phyloP scores from a whole-genome alignment of 2,888 invertebrate genomes.

The Catocala fraxini region DNA sequence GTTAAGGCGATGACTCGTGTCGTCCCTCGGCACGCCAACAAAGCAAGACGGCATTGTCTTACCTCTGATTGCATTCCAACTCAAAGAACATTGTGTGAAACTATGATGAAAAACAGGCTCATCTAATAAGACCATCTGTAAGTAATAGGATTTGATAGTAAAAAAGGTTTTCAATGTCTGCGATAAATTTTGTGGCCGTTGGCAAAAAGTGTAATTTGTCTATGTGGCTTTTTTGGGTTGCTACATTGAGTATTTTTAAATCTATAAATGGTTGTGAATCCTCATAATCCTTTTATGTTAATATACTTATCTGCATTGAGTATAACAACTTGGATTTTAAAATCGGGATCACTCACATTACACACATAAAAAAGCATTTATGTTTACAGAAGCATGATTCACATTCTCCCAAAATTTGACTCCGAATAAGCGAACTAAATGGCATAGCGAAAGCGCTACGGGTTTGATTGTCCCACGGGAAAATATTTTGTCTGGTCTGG shows the following conservation, averaged over 20 bases:
- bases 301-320: background rate
- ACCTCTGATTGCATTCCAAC: slow-evolving; percentile 32
- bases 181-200: slow-evolving; percentile 15
- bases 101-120: slow-evolving; percentile 12
- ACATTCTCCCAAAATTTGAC: too few species aligned
- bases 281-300: slow-evolving; percentile 8
- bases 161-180: slow-evolving; percentile 14
- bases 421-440: too few species aligned
- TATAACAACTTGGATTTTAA: background rate
- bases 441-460: too few species aligned
- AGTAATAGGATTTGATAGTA: slow-evolving; percentile 15
- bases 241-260: slow-evolving; percentile 5
- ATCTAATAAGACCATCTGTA: slow-evolving; percentile 14
- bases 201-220: slow-evolving; percentile 14
- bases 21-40: slow-evolving; percentile 15
- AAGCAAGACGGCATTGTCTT: slow-evolving; percentile 26
- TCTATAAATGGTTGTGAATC: slow-evolving; percentile 4
- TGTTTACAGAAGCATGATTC: too few species aligned
- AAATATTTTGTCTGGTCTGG: background rate
- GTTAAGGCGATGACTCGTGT: slow-evolving; percentile 19
- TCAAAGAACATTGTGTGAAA: slow-evolving; percentile 9
- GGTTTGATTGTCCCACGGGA: background rate
- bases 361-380: too few species aligned
- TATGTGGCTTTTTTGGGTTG: slow-evolving; percentile 6
- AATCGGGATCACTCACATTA: too few species aligned